These are phyloP conservation scores for Periplaneta americana DNA, from an alignment of 1,140 invertebrate genomes.

Conservation along the genomic window DNA sequence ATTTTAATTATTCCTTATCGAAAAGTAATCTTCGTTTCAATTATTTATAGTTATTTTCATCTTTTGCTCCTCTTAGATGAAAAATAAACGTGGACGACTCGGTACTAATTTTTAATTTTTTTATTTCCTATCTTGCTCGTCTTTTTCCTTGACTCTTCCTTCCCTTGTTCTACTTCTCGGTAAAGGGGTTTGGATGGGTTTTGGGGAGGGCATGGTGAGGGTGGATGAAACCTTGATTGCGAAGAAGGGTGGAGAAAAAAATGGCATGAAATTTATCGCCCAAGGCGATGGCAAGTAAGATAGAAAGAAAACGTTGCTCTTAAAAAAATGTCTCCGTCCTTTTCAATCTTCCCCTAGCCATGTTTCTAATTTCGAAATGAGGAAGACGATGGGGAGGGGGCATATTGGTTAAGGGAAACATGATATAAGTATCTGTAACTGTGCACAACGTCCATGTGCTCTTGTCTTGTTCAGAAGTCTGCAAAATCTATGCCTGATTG, in stretches of 20 bases:
- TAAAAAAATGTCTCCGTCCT: background rate
- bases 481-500: too few relatives aligned
- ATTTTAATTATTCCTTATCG: conserved; percentile 50
- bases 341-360: background rate
- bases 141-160: background rate
- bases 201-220: background rate
- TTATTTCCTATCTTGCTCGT: background rate
- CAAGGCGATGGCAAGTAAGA: conserved; percentile 1
- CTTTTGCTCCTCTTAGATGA: background rate
- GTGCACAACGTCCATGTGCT: too few relatives aligned
- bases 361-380: background rate
- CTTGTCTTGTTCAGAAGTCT: too few relatives aligned
- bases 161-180: background rate
- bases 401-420: background rate
- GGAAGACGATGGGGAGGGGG: background rate
- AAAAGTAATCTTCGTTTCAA: conserved; percentile 38
- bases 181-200: background rate
- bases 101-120: background rate
- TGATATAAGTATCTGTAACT: background rate
- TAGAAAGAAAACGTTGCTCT: background rate
- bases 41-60: conserved; percentile 17
- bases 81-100: conserved; percentile 1
- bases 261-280: conserved; percentile 3
- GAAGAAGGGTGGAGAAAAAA: background rate
- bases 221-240: background rate